Base-by-base conservation (phyloP, 2,797 vertebrate species). In the Myiothlypis chrysogaster region DNA sequence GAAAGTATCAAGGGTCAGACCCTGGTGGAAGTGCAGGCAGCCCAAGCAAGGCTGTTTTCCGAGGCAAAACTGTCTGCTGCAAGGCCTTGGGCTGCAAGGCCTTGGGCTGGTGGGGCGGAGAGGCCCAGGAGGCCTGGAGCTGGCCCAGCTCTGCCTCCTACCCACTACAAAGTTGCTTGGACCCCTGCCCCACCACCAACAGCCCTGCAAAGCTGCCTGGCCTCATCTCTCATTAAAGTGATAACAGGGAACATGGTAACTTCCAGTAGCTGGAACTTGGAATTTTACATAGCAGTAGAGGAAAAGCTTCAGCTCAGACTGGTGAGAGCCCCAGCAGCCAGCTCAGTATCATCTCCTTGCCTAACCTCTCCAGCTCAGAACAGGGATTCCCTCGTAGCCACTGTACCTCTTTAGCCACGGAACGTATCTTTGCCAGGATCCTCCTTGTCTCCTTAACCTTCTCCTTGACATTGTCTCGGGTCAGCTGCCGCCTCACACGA, bases 341-440 rank as follows among this genome's bases (percentile, higher is more conserved):
- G 20, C 22, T 55, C 63, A 56, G 73, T 6, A 10, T 20, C 25
- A 14, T 56, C 10, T 71, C 37, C 78, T 63, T 76, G 39, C 52
- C 55, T 10, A 25, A 8, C 25, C 43, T n/a, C n/a, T 69, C 39
- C 68, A 34, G 4, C 56, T 63, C 4, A 4, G 63, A 55, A 32
- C 14, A 6, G 0, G 8, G 30, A 25, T 22, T 22, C 22, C 22
- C 35, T 21, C 2, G 20, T 34, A 90, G 39, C 37, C 32, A 12
- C 44, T 13, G 52, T 96, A 99, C 99, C 98, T 99, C 99, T 97
- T 98, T 97, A 81, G 98, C 97, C 88, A 99, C 66, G 35, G 98
- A 98, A 73, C 95, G 97, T 41, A 99, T 96, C 91, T 98, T 99
- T 89, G 96, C 96, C 52, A 99, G 96, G 56, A 99, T 96, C 94